Base-by-base conservation (phyloP, 2,797 vertebrate species). In the Gallinago nigripennis region DNA sequence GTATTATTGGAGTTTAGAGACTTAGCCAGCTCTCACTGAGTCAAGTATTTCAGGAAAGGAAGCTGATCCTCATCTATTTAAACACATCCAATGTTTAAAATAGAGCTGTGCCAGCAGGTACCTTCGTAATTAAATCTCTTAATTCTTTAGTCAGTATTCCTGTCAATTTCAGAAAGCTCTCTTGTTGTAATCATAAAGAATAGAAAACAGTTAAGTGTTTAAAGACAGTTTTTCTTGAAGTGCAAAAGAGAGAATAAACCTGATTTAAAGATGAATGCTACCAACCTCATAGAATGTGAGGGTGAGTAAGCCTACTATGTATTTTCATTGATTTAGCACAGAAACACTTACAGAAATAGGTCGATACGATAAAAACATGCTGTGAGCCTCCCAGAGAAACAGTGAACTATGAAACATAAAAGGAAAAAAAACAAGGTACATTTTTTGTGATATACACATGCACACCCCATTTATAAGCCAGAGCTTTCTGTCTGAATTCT, bases 351-450 rank as follows among this genome's bases (percentile, higher is more conserved):
- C 30, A 90, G 69, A 82, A 95, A 53, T 48, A 83, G 24, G 51
- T 68, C 25, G 90, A 57, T 92, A 79, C 39, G 57, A 63, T 57
- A 56, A 65, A 92, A 96, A 80, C 6, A 21, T 80, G 33, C 68
- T 80, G 24, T 70, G 45, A 73, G 51, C n/a, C 27, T 94, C 51
- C 14, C 33, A 94, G 64, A 94, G 73, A 95, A 95, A 76, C 33
- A 88, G 87, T 70, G 25, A 41, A 63, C 65, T 92, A 39, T 7
- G 28, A 94, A 68, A 80, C 23, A 82, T 46, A 72, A 94, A 94
- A 85, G 27, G 30, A 57, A 53, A 48, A 48, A 58, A 66, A 17
- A 0, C 27, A 88, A 94, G 30, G 11, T 66, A 53, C 10, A 80
- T 83, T 16, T 61, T 86, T 94, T 60, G 43, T 87, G 37, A 33